These are phyloP conservation scores for Calliphora vomitoria DNA, from an alignment of 2,888 invertebrate species.

Conservation along the genomic window DNA sequence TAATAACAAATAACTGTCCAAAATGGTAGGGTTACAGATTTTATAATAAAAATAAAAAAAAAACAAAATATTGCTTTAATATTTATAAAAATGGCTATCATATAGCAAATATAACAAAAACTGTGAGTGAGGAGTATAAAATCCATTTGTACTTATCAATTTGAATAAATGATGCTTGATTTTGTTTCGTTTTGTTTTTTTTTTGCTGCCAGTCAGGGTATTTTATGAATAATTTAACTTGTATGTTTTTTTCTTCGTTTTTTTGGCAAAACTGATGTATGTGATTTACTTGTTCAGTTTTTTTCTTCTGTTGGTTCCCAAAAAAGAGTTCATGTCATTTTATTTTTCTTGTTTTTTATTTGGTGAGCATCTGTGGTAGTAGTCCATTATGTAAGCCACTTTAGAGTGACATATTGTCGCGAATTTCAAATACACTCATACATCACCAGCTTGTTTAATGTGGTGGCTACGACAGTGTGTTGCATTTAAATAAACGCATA, in stretches of 20 bases:
- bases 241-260: conserved; percentile 12
- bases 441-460: conserved; percentile 15
- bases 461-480: conserved; percentile 24
- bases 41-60: conserved; percentile 32
- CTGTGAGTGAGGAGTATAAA: conserved; percentile 4
- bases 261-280: conserved; percentile 31
- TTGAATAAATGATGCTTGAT: conserved; percentile 65
- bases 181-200: conserved; percentile 28
- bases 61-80: conserved; percentile 64
- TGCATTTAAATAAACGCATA: conserved; percentile 23
- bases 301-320: conserved; percentile 28
- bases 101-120: conserved; percentile 8
- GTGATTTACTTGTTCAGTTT: conserved; percentile 60
- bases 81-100: conserved; percentile 65
- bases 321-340: conserved; percentile 48
- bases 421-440: conserved; percentile 68
- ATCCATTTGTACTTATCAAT: conserved; percentile 68
- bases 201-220: conserved; percentile 44
- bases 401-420: conserved; percentile 73
- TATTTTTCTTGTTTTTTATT: conserved; percentile 41
- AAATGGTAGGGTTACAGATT: conserved; percentile 29
- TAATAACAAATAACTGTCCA: conserved; percentile 70
- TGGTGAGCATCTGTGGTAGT: conserved; percentile 59
- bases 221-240: conserved; percentile 71
- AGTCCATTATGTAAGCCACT: conserved; percentile 71